Base-by-base conservation (phyloP, 2,888 invertebrate species). In the Ceramica pisi region DNA sequence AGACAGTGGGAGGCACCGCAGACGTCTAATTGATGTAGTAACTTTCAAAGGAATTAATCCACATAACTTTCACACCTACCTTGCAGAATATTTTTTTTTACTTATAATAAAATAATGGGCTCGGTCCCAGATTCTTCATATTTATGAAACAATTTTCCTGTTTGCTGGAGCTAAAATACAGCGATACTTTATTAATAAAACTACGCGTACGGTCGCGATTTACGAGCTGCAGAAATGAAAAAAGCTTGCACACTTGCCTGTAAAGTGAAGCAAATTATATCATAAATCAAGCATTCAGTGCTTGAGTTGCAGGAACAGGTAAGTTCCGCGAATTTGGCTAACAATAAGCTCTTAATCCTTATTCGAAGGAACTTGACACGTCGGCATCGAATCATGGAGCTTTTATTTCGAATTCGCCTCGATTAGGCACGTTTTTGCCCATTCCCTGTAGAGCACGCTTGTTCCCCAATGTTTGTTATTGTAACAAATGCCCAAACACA, bases 291-390 rank as follows among this genome's bases (percentile, higher is more conserved):
- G 69, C 51, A 76, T 84, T 79, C 75, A 76, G 53, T 75, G 75
- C 67, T 68, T 59, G 71, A 70, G 71, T 74, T 75, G 77, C 78
- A 82, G 82, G 83, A 75, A 80, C 86, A 89, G 88, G 90, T 91
- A 88, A 87, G 88, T 91, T 90, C 88, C 77, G 85, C 84, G 90
- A 92, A 92, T 88, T 88, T 86, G 86, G 87, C 83, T 80, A 89
- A 94, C 93, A 94, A 93, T 93, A 89, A 89, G 88, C 89, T 88
- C 88, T 90, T 94, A 94, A 94, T 94, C 94, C 91, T 84, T 83
- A 88, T 87, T 90, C 88, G 80, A 84, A 84, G 86, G 86, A 90
- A 90, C 89, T 89, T 90, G 90, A 92, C 93, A 93, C 94, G 92
- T 90, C 88, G 87, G 69, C 78, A 88, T 86, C 85, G 88, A 88